Percentiles rank a stretch among this genome's conserved stretches.
Evolutionary conservation across 2,888 invertebrate species (phyloP).

Genomic region (Drosophila diplacantha): DNA sequence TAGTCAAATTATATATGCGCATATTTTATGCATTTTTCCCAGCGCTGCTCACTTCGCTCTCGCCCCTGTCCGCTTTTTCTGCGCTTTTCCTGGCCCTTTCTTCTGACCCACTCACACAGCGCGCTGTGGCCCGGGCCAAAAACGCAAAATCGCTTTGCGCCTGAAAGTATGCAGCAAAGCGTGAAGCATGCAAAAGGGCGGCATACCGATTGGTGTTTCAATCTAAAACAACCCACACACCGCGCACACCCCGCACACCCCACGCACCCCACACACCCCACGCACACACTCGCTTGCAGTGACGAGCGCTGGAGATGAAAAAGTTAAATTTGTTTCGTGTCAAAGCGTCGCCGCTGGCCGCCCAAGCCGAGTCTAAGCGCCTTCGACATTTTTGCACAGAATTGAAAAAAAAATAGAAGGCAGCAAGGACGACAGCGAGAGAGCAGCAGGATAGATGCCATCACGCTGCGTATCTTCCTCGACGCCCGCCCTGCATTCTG

Average conservation of each 20-base stretch:
- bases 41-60: slow-evolving; percentile 56
- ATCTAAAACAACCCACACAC: slow-evolving; percentile 21
- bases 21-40: slow-evolving; percentile 69
- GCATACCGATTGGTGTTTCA: slow-evolving; percentile 56
- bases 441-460: slow-evolving; percentile 34
- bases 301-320: slow-evolving; percentile 65
- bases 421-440: slow-evolving; percentile 29
- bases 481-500: background rate
- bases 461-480: slow-evolving; percentile 26
- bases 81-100: slow-evolving; percentile 13
- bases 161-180: slow-evolving; percentile 70
- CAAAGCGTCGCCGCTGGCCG: slow-evolving; percentile 64
- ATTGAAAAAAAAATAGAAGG: slow-evolving; percentile 58
- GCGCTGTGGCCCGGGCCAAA: slow-evolving; percentile 53
- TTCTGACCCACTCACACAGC: slow-evolving; percentile 27
- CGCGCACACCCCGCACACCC: slow-evolving; percentile 3
- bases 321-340: slow-evolving; percentile 73
- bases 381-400: slow-evolving; percentile 67
- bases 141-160: slow-evolving; percentile 70
- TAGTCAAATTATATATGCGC: slow-evolving; percentile 71
- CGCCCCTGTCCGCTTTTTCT: slow-evolving; percentile 15
- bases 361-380: slow-evolving; percentile 64
- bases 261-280: background rate
- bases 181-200: slow-evolving; percentile 60
- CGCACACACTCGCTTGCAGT: slow-evolving; percentile 25